Conservation (phyloP, 2,113 vertebrate genomes). For the Rhineura floridana region DNA sequence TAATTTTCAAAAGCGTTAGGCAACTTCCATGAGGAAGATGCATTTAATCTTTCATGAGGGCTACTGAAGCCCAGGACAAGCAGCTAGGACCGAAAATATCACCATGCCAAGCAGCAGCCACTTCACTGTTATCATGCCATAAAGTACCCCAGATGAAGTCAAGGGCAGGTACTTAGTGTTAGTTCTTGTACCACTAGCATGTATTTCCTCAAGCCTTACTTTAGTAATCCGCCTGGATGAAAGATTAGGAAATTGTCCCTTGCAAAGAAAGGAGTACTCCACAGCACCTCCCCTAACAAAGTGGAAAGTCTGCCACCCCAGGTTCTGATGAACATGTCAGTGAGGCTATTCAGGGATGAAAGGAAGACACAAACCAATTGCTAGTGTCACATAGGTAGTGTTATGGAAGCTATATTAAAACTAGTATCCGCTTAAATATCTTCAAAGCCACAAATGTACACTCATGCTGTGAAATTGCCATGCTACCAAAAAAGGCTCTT, state of each 20-base stretch:
- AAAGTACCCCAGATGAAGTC: neutral
- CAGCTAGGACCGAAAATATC: neutral
- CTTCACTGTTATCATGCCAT: neutral
- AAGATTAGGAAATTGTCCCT: neutral
- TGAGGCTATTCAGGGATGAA: fast-evolving
- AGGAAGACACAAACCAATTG: neutral
- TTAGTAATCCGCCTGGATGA: neutral
- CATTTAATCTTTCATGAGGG: neutral
- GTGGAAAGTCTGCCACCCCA: slow-evolving; percentile 5
- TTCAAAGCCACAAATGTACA: neutral
- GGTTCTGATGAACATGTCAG: neutral
- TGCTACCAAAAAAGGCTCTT: neutral
- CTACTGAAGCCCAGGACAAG: neutral
- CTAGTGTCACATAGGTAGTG: slow-evolving; percentile 11
- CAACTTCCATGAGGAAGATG: neutral
- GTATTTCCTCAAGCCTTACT: neutral
- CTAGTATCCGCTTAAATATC: slow-evolving; percentile 1
- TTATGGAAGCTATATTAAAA: neutral
- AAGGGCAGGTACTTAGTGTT: neutral
- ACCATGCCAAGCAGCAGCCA: neutral
- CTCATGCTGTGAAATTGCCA: neutral
- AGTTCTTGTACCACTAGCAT: slow-evolving; percentile 50
- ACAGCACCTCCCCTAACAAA: neutral
- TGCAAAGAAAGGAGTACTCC: neutral
- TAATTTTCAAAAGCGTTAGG: neutral